These are phyloP conservation scores for Tauraco hartlaubi DNA, from an alignment of 2,797 vertebrate genomes.

Conservation along the genomic window DNA sequence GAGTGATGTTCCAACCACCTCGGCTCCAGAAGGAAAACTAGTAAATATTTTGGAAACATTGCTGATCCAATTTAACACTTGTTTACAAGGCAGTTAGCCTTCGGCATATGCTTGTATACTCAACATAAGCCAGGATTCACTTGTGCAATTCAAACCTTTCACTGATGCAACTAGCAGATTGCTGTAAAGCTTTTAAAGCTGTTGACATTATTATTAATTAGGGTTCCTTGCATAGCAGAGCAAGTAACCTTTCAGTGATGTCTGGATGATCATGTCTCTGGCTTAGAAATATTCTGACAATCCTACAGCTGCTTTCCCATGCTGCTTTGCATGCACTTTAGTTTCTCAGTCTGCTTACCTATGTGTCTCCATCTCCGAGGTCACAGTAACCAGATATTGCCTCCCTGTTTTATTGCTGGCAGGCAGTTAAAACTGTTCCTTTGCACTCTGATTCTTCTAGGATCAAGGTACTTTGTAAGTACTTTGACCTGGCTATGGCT, in stretches of 20 bases:
- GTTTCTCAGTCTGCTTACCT: slow-evolving; percentile 11
- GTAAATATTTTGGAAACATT: neutral
- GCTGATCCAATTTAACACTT: neutral
- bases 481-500: neutral
- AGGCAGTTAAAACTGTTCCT: slow-evolving; percentile 14
- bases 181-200: slow-evolving; percentile 28
- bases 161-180: neutral
- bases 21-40: neutral
- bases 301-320: neutral
- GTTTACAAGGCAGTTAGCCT: neutral
- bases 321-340: neutral
- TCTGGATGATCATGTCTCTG: neutral
- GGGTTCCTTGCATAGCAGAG: neutral
- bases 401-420: slow-evolving; percentile 27
- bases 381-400: slow-evolving; percentile 34
- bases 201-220: slow-evolving; percentile 34
- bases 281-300: slow-evolving; percentile 21
- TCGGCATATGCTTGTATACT: neutral
- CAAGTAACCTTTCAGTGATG: slow-evolving; percentile 23
- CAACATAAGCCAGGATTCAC: neutral
- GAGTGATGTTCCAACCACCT: neutral
- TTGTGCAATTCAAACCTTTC: slow-evolving; percentile 14
- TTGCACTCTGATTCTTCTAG: neutral
- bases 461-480: neutral
- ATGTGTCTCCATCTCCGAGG: neutral